Percentiles rank a stretch among this genome's conserved stretches.
Evolutionary conservation across 1,140 invertebrate species (phyloP).

Genomic region (Ceratoteleas bidentatus): DNA sequence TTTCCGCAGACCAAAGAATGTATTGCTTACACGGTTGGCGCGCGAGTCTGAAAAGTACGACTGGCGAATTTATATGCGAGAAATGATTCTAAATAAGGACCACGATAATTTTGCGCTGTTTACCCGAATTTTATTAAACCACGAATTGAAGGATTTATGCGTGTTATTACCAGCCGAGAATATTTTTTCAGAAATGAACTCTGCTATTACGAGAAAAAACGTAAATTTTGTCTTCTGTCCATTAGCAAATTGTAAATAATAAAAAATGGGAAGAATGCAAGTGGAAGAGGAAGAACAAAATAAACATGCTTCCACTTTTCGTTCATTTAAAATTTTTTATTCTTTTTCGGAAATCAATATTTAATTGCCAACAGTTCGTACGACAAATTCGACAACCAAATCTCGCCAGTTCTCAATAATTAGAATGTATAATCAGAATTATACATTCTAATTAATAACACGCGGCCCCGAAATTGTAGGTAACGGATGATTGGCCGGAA

Average conservation of each 20-base stretch:
- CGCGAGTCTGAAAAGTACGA: not conserved
- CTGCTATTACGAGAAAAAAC: not conserved
- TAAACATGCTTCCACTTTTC: too few relatives aligned
- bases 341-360: not conserved
- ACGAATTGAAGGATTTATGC: slow-evolving; percentile 4
- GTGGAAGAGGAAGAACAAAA: too few relatives aligned
- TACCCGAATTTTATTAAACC: not conserved
- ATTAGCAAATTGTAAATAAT: too few relatives aligned
- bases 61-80: slow-evolving; percentile 3
- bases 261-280: too few relatives aligned
- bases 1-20: slow-evolving; percentile 19
- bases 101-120: not conserved
- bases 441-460: slow-evolving; percentile 28
- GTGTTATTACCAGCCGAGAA: not conserved
- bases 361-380: not conserved
- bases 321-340: too few relatives aligned
- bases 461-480: slow-evolving; percentile 37
- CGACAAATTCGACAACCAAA: not conserved
- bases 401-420: not conserved
- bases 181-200: not conserved
- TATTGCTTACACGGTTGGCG: not conserved
- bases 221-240: not conserved
- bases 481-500: slow-evolving; percentile 64
- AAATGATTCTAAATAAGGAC: slow-evolving; percentile 13
- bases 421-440: too few relatives aligned